Evolutionary conservation across 2,888 invertebrate species (phyloP).

Genomic region (Lasioglossum leucozonium): DNA sequence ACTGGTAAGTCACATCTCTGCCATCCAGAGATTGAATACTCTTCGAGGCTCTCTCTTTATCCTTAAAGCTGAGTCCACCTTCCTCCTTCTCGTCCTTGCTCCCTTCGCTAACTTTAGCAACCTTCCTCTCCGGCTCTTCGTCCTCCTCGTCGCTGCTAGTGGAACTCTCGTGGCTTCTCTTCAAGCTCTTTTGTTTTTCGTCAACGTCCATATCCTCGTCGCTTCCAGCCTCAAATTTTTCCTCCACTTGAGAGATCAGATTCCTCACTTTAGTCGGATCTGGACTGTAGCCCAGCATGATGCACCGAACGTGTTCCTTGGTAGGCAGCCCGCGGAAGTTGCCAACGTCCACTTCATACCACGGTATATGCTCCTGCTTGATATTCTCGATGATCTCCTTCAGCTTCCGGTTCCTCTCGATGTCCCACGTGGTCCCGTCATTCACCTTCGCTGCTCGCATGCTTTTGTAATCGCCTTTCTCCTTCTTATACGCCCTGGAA

Average conservation of each 20-base stretch:
- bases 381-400: slow-evolving; percentile 86
- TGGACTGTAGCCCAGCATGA: slow-evolving; percentile 92
- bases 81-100: slow-evolving; percentile 84
- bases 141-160: slow-evolving; percentile 57
- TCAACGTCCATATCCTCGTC: slow-evolving; percentile 51
- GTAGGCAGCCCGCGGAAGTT: slow-evolving; percentile 86
- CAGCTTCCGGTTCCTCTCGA: slow-evolving; percentile 89
- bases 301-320: slow-evolving; percentile 88
- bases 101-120: slow-evolving; percentile 66
- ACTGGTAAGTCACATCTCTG: slow-evolving; percentile 92
- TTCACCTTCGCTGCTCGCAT: slow-evolving; percentile 87
- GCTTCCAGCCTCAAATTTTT: slow-evolving; percentile 51
- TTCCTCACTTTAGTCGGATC: slow-evolving; percentile 85
- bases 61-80: slow-evolving; percentile 90
- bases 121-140: slow-evolving; percentile 73
- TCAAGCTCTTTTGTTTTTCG: slow-evolving; percentile 48
- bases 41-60: slow-evolving; percentile 89
- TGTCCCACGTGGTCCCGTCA: slow-evolving; percentile 89
- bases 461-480: slow-evolving; percentile 90
- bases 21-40: slow-evolving; percentile 89
- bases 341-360: slow-evolving; percentile 85
- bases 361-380: slow-evolving; percentile 87
- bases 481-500: slow-evolving; percentile 86
- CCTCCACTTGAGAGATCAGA: slow-evolving; percentile 60
- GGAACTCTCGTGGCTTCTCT: slow-evolving; percentile 60